Base-by-base conservation (phyloP, 1,140 invertebrate genomes). In the Colletes gigas region DNA sequence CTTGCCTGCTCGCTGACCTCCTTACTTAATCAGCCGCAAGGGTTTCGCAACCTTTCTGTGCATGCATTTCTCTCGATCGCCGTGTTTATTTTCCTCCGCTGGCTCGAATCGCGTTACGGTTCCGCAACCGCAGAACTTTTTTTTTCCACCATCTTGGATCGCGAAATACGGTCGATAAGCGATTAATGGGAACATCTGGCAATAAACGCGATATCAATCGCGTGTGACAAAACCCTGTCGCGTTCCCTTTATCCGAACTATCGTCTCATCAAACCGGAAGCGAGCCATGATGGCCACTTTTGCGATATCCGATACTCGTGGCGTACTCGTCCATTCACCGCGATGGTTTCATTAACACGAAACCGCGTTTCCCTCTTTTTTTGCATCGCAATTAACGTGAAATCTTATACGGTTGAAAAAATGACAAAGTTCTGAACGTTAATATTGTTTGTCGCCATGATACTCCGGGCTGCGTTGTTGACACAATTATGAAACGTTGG, bases 1-100 rank as follows among this genome's bases (percentile, higher is more conserved):
- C 81, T 89, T 89, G 80, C 72, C 74, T 84, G 69, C 71, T 66
- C 21, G 52, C 68, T 87, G 88, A 90, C 86, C 88, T 85, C 82
- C 81, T 89, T 89, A 83, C 68, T 88, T 89, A 89, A 89, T 88
- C 83, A 68, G 21, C 70, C 59, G 70, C 70, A 44, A 74, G 52
- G 59, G 21, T 63, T 65, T 67, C 52, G 52, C 19, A 73, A 62
- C 70, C 55, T 76, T 30, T 75, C 60, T 19, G 19, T 65, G 69
- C n/a, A 30, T 66, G 14, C 50, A 60, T 67, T 17, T 80, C 70
- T 79, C 54, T 57, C 19, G 79, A 83, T 84, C 68, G 19, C 19
- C 50, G 41, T 17, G 41, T 84, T 81, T 85, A 84, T 77, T 81
- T 68, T 63, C 62, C 66, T 44, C 54, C 66, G 71, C 41, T 41